Percentiles rank a stretch among this genome's conserved stretches.
Conservation (phyloP, 2,797 vertebrate species). For the Cryptoprocta ferox region DNA sequence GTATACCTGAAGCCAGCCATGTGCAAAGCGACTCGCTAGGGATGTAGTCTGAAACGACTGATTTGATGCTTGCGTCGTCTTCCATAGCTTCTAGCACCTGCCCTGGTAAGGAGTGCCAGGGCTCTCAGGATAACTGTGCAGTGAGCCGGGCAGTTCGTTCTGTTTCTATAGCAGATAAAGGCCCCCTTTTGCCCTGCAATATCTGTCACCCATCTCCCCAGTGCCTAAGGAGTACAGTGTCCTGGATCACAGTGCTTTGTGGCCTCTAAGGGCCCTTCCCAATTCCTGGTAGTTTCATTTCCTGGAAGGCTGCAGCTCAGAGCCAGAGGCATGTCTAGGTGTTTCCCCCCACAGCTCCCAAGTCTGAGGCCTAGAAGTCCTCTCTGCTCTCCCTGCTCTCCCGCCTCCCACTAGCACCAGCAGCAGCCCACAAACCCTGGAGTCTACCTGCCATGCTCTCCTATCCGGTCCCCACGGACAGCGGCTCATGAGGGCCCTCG, state of each 20-base stretch:
- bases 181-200: not conserved
- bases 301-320: not conserved
- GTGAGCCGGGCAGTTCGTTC: not conserved
- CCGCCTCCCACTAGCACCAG: not conserved
- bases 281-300: not conserved
- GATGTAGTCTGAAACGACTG: not conserved
- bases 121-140: not conserved
- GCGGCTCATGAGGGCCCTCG: not conserved
- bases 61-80: not conserved
- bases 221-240: not conserved
- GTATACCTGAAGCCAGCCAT: not conserved
- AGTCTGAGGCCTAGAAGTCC: not conserved
- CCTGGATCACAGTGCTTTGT: constrained; percentile 5
- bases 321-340: not conserved
- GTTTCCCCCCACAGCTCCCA: not conserved
- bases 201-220: not conserved
- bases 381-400: not conserved
- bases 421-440: not conserved
- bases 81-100: not conserved
- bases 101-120: not conserved
- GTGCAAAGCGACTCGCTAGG: not conserved
- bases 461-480: not conserved
- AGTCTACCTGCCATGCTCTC: not conserved
- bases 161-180: not conserved
- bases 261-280: not conserved